Evolutionary conservation across 2,797 vertebrate genomes (phyloP), one percentile per base, ranked within the genome.

Genomic region (Oryzias sinensis): DNA sequence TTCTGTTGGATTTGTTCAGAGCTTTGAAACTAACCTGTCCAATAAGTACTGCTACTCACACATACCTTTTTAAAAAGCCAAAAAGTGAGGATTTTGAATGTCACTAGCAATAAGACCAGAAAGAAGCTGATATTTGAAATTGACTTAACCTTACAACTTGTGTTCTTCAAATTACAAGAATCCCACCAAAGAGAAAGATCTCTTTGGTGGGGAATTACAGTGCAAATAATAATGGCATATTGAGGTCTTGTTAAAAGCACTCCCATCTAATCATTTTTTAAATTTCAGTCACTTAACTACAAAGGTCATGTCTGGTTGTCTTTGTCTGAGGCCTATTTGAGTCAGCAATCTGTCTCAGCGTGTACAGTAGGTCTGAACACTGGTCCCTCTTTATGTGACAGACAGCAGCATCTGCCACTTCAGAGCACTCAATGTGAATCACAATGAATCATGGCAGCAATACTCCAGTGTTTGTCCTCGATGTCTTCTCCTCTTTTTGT

Each of bases 31-130:
- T 13, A 37, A 76, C 59, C 72, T 66, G 63, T 50, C 83, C 65
- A 71, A 74, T 77, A 78, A 78, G 79, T 74, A 69, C 72, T 83
- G 78, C 77, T 65, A 47, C 62, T 65, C 59, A 82, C 69, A 76
- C 29, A 49, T 63, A 59, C 49, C 60, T 69, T 64, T 76, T 78
- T 77, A 55, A 59, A 62, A 46, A 72, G 55, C 66, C 13, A 18
- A 47, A 47, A 55, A 70, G 22, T 22, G 56, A 33, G 42, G 60
- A 9, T 37, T 68, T 20, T 75, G 60, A 80, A 79, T 69, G 71
- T 74, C 74, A 74, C 41, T 37, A 16, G 42, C 65, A 68, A 77
- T 75, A 56, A 66, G 76, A 74, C 51, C 53, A 1, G 55, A 76
- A 59, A 67, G 55, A 76, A 61, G 61, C 62, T 49, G 49, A 1